Evolutionary conservation across 2,888 invertebrate species (phyloP), one percentile per base, ranked within the genome.

Genomic region (Proisotoma minuta): DNA sequence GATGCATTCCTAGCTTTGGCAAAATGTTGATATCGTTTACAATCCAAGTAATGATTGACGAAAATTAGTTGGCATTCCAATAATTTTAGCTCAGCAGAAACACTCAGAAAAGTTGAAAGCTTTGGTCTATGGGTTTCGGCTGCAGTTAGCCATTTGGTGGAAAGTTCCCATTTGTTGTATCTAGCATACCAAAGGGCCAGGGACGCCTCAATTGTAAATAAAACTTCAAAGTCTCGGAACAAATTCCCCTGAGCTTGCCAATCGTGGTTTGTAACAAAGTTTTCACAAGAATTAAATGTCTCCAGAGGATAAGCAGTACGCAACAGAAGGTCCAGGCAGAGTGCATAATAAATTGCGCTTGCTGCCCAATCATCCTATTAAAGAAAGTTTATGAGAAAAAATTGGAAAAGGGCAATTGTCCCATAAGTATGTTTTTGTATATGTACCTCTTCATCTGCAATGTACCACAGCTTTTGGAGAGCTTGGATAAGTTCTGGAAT

Each of bases 271-370:
- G 34, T 43, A 5, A 70, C 62, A 34, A 73, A 73, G 47, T 69
- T 60, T 43, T 69, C 66, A 47, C 70, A 70, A 18, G 66, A 65
- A 3, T 59, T 50, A 58, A 71, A 72, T 10, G 68, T 62, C 43
- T 72, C 72, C 48, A 71, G 34, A 2, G 71, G 69, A 52, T 66
- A 72, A 10, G 67, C 81, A 68, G 47, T 18, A n/a, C n/a, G 20
- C 5, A 47, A 15, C 8, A 34, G 34, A 34, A 34, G 77, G 54
- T 82, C 79, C 34, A 84, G 75, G 43, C 83, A 81, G 26, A 83
- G 77, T 5, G 81, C 81, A 74, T 83, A 83, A 74, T 84, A 86
- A 83, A 84, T 84, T 1, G 82, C 81, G 71, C 79, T 79, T 48
- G 82, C 84, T 76, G 74, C 76, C 74, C 77, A 72, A 58, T 78